Evolutionary conservation across 2,888 invertebrate genomes (phyloP).

Genomic region (Thymelicus lineola): DNA sequence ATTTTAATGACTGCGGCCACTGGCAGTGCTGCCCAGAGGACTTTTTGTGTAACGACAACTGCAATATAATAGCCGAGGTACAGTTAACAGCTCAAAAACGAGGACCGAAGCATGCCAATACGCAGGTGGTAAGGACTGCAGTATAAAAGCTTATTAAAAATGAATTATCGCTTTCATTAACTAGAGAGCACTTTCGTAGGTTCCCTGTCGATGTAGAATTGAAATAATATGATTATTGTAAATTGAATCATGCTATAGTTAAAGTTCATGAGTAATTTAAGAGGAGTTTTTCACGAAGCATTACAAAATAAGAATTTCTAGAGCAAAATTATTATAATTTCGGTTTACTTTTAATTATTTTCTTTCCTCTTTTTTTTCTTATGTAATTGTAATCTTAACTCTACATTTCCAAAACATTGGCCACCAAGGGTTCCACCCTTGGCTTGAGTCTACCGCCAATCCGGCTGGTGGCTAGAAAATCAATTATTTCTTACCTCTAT

Average conservation of each 20-base stretch:
- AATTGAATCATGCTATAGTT: neutral
- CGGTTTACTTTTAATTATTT: too few relatives aligned
- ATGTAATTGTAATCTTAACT: too few relatives aligned
- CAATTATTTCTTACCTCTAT: too few relatives aligned
- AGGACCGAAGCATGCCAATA: constrained; percentile 33
- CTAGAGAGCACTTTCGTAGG: constrained; percentile 6
- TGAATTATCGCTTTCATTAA: constrained; percentile 30
- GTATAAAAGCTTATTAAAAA: constrained; percentile 24
- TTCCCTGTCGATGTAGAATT: neutral
- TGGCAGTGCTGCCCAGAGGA: constrained; percentile 40
- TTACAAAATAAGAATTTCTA: too few relatives aligned
- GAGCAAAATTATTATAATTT: too few relatives aligned
- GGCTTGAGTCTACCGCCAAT: too few relatives aligned
- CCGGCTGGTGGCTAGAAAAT: too few relatives aligned
- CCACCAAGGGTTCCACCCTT: too few relatives aligned
- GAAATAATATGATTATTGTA: neutral
- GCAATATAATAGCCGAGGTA: constrained; percentile 45
- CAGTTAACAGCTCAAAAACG: constrained; percentile 48
- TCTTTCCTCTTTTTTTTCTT: too few relatives aligned
- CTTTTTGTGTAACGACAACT: constrained; percentile 47
- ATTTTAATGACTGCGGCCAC: constrained; percentile 72
- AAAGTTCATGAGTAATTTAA: too few relatives aligned
- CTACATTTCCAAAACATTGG: too few relatives aligned
- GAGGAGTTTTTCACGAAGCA: too few relatives aligned
- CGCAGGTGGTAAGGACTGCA: constrained; percentile 23